phyloP scores from a whole-genome alignment of 1,140 invertebrate genomes.

The Lordiphosa stackelbergi region DNA sequence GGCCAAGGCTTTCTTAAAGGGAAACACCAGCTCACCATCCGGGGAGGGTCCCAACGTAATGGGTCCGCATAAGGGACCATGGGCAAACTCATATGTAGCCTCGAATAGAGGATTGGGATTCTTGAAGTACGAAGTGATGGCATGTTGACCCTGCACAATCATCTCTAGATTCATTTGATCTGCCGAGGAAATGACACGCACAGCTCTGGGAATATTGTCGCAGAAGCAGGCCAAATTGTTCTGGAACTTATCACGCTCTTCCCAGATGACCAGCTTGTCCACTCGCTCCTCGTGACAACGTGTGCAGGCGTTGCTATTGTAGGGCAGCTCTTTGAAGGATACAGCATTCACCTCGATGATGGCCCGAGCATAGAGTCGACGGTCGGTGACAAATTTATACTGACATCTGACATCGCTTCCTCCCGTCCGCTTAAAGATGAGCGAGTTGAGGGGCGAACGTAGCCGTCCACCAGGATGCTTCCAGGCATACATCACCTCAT shows the following conservation, averaged over 20 bases:
- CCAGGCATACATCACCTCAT: constrained; percentile 91
- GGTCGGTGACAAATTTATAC: constrained; percentile 89
- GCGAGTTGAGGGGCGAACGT: constrained; percentile 88
- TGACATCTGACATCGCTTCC: constrained; percentile 85
- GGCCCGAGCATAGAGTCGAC: constrained; percentile 86
- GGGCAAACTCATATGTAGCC: constrained; percentile 91
- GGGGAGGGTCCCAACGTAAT: constrained; percentile 85
- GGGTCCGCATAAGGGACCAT: constrained; percentile 91
- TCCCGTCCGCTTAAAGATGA: constrained; percentile 88
- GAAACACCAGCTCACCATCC: constrained; percentile 90
- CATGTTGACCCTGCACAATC: constrained; percentile 87
- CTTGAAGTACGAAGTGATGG: constrained; percentile 91
- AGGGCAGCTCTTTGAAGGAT: constrained; percentile 83
- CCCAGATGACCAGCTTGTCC: constrained; percentile 88
- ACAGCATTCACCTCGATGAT: constrained; percentile 80
- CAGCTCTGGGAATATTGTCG: constrained; percentile 80
- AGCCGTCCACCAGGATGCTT: constrained; percentile 83
- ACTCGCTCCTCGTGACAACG: constrained; percentile 90
- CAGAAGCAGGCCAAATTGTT: constrained; percentile 81
- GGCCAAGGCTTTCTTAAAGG: constrained; percentile 88
- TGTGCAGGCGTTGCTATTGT: constrained; percentile 87
- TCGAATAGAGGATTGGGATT: constrained; percentile 88
- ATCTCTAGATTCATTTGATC: constrained; percentile 88
- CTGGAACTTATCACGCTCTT: constrained; percentile 79
- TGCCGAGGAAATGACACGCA: constrained; percentile 85